phyloP scores from a whole-genome alignment of 2,797 vertebrate species.

The Myioborus melanocephalus region DNA sequence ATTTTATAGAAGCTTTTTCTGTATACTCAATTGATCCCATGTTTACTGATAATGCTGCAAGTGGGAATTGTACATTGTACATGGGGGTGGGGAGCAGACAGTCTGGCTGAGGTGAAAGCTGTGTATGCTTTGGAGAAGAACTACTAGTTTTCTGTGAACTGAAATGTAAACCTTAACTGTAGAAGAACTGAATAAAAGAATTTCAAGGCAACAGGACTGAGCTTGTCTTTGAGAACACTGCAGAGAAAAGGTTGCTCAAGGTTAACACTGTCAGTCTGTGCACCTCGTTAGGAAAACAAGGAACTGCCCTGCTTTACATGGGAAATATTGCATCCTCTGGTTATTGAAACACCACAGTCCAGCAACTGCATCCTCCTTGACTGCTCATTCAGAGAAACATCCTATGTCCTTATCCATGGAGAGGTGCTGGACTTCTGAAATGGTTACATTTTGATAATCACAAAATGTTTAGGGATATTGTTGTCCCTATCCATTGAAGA shows the following conservation, averaged over 20 bases:
- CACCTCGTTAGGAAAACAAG: neutral
- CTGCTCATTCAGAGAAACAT: neutral
- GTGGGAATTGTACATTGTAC: neutral
- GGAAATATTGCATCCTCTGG: neutral
- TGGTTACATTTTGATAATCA: neutral
- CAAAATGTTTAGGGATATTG: neutral
- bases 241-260: neutral
- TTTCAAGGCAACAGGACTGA: conserved; percentile 23
- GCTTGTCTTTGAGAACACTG: neutral
- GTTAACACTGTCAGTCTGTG: neutral
- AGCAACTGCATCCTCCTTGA: neutral
- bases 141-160: conserved; percentile 41
- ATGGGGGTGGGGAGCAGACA: neutral
- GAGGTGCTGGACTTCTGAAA: neutral
- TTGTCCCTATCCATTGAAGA: neutral
- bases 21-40: conserved; percentile 56
- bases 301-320: neutral
- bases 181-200: conserved; percentile 70
- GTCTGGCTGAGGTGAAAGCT: conserved; percentile 36
- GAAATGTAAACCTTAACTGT: conserved; percentile 47
- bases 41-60: conserved; percentile 70
- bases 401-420: neutral
- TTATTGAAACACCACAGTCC: neutral
- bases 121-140: neutral
- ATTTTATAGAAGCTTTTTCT: conserved; percentile 80